phyloP scores from a whole-genome alignment of 2,797 vertebrate species.

The Pseudochirops corinnae region DNA sequence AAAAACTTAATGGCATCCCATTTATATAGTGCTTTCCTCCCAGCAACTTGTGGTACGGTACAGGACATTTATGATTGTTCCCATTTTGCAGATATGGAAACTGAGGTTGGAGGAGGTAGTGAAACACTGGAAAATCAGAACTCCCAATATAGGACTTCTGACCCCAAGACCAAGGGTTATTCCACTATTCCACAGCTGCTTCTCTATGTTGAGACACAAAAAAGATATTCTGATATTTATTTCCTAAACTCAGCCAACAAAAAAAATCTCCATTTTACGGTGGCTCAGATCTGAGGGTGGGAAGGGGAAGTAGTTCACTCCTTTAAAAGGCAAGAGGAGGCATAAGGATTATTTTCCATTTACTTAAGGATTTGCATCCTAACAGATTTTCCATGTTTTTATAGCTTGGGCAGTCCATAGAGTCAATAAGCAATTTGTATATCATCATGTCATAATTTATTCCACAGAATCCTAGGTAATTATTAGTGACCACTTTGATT shows the following conservation, averaged over 20 bases:
- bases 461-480: constrained; percentile 72
- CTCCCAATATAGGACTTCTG: neutral
- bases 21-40: neutral
- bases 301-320: neutral
- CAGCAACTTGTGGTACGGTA: neutral
- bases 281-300: neutral
- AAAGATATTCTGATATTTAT: neutral
- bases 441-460: constrained; percentile 75
- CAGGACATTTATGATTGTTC: neutral
- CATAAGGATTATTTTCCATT: constrained; percentile 21
- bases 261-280: neutral
- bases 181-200: neutral
- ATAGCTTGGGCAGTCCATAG: constrained; percentile 26
- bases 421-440: constrained; percentile 70
- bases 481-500: constrained; percentile 78
- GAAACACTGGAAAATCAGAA: neutral
- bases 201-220: neutral
- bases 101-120: neutral
- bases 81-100: neutral
- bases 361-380: constrained; percentile 21
- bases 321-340: constrained; percentile 55
- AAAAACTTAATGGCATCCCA: neutral
- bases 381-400: constrained; percentile 59
- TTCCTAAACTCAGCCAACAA: neutral
- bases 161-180: neutral